Conservation (phyloP, 2,113 vertebrate genomes). For the Jaculus jaculus region DNA sequence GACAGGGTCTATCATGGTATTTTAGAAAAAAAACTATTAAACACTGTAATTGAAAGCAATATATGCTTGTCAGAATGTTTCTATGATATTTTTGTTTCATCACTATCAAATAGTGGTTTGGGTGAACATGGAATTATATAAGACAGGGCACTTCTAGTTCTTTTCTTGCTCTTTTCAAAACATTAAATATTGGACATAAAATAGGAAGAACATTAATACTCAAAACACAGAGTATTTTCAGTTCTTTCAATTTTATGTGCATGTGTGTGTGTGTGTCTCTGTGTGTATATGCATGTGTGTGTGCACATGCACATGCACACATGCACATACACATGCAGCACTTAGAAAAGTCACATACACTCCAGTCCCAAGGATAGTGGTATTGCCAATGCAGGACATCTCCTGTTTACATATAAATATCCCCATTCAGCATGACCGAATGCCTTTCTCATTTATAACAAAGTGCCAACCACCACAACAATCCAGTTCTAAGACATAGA, state of each 20-base stretch:
- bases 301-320: not conserved
- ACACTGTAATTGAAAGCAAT: not conserved
- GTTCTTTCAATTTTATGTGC: slow-evolving; percentile 20
- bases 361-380: slow-evolving; percentile 76
- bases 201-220: slow-evolving; percentile 59
- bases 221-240: slow-evolving; percentile 51
- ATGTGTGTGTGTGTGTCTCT: no score
- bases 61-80: slow-evolving; percentile 2
- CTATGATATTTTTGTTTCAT: slow-evolving; percentile 18
- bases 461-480: slow-evolving; percentile 75
- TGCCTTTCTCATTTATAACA: slow-evolving; percentile 80
- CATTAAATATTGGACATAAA: slow-evolving; percentile 24
- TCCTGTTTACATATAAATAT: slow-evolving; percentile 86
- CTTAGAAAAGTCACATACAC: slow-evolving; percentile 75
- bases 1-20: not conserved
- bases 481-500: slow-evolving; percentile 81
- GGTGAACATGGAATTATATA: not conserved
- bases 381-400: slow-evolving; percentile 81
- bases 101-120: slow-evolving; percentile 8
- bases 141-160: slow-evolving; percentile 7
- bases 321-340: not conserved
- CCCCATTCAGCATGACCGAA: slow-evolving; percentile 82
- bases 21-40: slow-evolving; percentile 27
- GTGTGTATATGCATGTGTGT: not conserved
- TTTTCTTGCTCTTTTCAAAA: slow-evolving; percentile 32